Conservation (phyloP, 1,140 invertebrate genomes). For the Trissolcus basalis region DNA sequence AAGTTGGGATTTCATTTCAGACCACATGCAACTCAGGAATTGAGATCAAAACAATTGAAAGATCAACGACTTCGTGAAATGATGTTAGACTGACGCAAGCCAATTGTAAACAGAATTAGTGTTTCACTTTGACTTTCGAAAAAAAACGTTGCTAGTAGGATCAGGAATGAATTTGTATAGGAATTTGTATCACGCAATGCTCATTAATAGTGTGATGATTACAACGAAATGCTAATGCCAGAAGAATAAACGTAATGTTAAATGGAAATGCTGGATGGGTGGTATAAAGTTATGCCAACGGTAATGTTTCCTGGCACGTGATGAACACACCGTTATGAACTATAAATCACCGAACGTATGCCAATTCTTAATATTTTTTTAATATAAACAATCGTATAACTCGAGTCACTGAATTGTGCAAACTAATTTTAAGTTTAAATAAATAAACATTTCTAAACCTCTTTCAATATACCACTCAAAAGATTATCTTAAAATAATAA, state of each 20-base stretch:
- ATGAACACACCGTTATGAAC: constrained; percentile 54
- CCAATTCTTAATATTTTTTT: constrained; percentile 36
- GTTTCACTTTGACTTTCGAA: constrained; percentile 29
- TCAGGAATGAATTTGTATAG: constrained; percentile 4
- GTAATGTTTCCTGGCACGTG: constrained; percentile 56
- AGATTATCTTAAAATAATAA: too few species aligned
- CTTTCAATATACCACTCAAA: too few species aligned
- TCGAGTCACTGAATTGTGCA: background rate
- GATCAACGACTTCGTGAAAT: background rate
- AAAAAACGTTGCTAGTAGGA: background rate
- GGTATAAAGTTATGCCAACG: constrained; percentile 52
- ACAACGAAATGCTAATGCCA: constrained; percentile 30
- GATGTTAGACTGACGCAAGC: background rate
- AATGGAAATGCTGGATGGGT: constrained; percentile 24
- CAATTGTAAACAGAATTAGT: background rate
- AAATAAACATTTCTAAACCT: too few species aligned
- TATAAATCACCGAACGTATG: constrained; percentile 43
- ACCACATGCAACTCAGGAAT: background rate
- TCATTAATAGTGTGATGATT: constrained; percentile 32
- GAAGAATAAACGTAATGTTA: constrained; percentile 22
- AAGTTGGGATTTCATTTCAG: background rate
- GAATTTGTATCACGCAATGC: constrained; percentile 25
- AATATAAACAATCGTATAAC: background rate
- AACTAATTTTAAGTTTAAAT: too few species aligned
- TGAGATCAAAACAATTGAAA: background rate